Conservation (phyloP, 2,888 invertebrate species). For the Scaptomyza polygonia region DNA sequence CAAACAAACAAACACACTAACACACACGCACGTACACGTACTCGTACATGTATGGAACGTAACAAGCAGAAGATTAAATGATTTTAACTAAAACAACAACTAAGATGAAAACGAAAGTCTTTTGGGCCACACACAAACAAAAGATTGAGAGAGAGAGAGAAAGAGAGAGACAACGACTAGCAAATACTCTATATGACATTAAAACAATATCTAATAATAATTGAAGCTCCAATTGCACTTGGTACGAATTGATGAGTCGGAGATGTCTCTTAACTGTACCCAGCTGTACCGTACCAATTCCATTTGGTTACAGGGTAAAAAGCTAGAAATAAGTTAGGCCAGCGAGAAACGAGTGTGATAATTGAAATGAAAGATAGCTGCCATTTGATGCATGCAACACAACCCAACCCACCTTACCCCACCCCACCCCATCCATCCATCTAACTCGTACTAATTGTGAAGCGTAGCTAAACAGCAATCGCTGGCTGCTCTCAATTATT, state of each 20-base stretch:
- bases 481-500: slow-evolving; percentile 7
- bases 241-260: background rate
- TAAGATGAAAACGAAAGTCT: slow-evolving; percentile 51
- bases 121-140: slow-evolving; percentile 31
- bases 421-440: background rate
- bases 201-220: background rate
- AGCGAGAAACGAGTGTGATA: slow-evolving; percentile 3
- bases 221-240: background rate
- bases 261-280: background rate
- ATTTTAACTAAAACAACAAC: slow-evolving; percentile 58
- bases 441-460: background rate
- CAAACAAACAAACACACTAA: slow-evolving; percentile 15
- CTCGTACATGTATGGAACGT: slow-evolving; percentile 15
- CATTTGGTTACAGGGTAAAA: background rate
- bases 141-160: background rate
- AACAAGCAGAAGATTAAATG: slow-evolving; percentile 45
- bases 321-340: background rate
- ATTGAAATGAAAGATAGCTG: slow-evolving; percentile 25
- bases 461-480: slow-evolving; percentile 17
- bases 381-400: background rate
- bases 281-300: background rate
- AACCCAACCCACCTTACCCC: background rate
- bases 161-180: background rate
- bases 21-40: background rate
- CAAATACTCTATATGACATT: background rate